A percentile compares a stretch with the other conserved stretches of the same genome.
These are phyloP conservation scores for Galeruca laticollis DNA, from an alignment of 2,888 invertebrate species.

Conservation along the genomic window DNA sequence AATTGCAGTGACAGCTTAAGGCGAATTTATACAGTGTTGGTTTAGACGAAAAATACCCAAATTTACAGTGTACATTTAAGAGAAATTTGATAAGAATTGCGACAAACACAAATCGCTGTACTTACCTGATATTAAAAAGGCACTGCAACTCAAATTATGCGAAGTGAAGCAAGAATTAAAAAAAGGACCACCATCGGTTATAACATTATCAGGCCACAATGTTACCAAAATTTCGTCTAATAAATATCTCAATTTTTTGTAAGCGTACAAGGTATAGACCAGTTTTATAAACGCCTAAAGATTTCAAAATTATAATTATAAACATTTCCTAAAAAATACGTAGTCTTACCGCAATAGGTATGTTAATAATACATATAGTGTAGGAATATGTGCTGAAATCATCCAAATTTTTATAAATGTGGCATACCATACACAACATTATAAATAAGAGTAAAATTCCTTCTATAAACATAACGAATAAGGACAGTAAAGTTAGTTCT, in stretches of 20 bases:
- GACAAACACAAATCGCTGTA: neutral
- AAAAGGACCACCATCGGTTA: neutral
- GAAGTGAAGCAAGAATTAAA: neutral
- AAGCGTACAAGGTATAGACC: neutral
- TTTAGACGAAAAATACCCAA: no score
- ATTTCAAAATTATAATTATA: no score
- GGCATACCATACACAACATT: neutral
- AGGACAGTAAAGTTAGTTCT: neutral
- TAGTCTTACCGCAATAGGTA: neutral
- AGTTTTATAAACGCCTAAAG: neutral
- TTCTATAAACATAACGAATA: neutral
- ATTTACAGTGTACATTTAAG: no score
- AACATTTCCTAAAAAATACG: no score
- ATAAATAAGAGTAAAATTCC: neutral
- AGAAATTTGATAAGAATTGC: no score
- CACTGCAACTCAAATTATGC: neutral
- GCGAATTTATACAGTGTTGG: no score
- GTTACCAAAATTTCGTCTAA: neutral
- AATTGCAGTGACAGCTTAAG: no score
- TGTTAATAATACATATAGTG: neutral
- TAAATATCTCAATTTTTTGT: conserved; percentile 4
- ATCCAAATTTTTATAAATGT: conserved; percentile 2
- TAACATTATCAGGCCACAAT: neutral
- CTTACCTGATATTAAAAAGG: neutral
- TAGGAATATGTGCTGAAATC: neutral